A percentile compares a stretch with the other conserved stretches of the same genome.
Evolutionary conservation across 2,888 invertebrate genomes (phyloP).

Genomic region (Acronicta aceris): DNA sequence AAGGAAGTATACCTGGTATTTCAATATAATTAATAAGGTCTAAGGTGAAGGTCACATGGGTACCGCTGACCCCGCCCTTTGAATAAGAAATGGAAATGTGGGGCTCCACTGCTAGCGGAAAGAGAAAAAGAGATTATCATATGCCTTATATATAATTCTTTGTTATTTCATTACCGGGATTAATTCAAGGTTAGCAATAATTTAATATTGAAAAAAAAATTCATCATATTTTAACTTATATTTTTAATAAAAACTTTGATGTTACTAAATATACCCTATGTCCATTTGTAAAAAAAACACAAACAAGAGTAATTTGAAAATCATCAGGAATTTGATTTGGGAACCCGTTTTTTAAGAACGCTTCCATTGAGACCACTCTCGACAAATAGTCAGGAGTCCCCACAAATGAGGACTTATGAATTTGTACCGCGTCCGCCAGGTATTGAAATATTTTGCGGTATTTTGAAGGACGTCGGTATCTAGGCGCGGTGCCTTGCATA

Average conservation of each 20-base stretch:
- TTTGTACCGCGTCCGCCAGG: slow-evolving; percentile 18
- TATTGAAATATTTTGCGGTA: slow-evolving; percentile 51
- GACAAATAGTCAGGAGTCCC: slow-evolving; percentile 13
- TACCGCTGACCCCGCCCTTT: not conserved
- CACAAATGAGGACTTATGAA: slow-evolving; percentile 42
- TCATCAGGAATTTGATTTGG: no score
- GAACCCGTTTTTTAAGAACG: not conserved
- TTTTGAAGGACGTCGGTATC: slow-evolving; percentile 21
- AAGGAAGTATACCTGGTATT: slow-evolving; percentile 8
- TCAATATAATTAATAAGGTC: slow-evolving; percentile 13
- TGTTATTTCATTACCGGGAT: no score
- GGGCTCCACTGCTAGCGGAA: not conserved
- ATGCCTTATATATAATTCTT: no score
- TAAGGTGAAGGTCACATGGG: slow-evolving; percentile 7
- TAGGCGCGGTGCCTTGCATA: slow-evolving; percentile 17
- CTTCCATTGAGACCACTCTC: not conserved
- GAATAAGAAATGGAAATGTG: slow-evolving; percentile 9
- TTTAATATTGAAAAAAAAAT: no score
- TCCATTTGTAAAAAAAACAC: no score
- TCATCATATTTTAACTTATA: no score
- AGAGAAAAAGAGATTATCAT: no score
- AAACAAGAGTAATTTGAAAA: no score
- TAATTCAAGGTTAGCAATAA: no score
- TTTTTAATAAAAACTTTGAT: no score
- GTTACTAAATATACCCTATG: no score